A percentile compares a stretch with the other conserved stretches of the same genome.
Conservation (phyloP, 2,797 vertebrate genomes). For the Phalanger gymnotis region DNA sequence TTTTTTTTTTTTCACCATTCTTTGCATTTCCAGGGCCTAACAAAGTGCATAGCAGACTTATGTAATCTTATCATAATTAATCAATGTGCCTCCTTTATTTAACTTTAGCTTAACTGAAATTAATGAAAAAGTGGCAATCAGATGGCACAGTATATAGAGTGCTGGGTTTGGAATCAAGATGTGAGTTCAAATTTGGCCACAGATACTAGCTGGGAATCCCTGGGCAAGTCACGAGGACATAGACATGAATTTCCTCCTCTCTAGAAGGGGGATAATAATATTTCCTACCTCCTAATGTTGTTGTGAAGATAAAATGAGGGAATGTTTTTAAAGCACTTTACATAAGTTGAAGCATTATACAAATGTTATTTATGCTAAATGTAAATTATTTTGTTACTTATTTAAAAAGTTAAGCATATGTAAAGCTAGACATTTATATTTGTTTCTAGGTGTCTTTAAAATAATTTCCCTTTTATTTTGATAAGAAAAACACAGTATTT, state of each 20-base stretch:
- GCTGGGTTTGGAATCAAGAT: not conserved
- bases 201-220: not conserved
- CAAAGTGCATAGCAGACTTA: not conserved
- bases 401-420: not conserved
- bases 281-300: not conserved
- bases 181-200: not conserved
- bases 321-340: not conserved
- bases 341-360: not conserved
- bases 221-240: too few relatives aligned
- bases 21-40: not conserved
- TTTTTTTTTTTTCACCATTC: not conserved
- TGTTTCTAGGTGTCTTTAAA: not conserved
- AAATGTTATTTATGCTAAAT: not conserved
- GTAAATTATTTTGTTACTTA: not conserved
- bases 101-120: not conserved
- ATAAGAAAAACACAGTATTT: not conserved
- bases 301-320: not conserved
- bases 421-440: not conserved
- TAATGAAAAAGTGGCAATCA: not conserved
- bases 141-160: not conserved
- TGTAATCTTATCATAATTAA: not conserved
- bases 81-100: not conserved
- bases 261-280: not conserved
- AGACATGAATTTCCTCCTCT: too few relatives aligned
- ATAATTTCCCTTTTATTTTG: not conserved